phyloP scores from a whole-genome alignment of 1,140 invertebrate species.

The Brachionus koreanus region DNA sequence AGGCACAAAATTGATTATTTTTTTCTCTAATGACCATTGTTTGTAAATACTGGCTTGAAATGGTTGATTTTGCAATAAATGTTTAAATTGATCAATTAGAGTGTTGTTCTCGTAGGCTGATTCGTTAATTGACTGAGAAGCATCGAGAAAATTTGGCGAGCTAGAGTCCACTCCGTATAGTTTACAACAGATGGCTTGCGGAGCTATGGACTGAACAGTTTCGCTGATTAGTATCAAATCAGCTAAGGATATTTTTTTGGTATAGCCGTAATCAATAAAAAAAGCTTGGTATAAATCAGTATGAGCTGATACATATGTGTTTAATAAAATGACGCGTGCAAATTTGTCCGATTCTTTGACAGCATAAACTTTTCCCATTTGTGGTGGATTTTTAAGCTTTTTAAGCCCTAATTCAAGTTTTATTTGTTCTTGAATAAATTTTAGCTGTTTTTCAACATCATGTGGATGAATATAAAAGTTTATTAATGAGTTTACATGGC shows the following conservation, averaged over 20 bases:
- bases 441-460: not conserved
- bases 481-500: not conserved
- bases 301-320: not conserved
- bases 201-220: not conserved
- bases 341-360: not conserved
- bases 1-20: constrained; percentile 30
- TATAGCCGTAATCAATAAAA: constrained; percentile 11
- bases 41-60: constrained; percentile 18
- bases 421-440: constrained; percentile 30
- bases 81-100: not conserved
- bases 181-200: constrained; percentile 25
- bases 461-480: constrained; percentile 26
- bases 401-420: not conserved
- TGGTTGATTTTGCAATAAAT: not conserved
- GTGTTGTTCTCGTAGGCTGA: not conserved
- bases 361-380: not conserved
- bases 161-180: not conserved
- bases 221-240: not conserved
- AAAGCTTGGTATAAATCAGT: not conserved
- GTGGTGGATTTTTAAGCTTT: not conserved
- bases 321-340: not conserved
- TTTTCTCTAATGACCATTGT: not conserved
- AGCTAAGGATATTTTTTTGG: not conserved
- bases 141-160: not conserved
- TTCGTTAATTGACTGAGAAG: not conserved